A percentile compares a stretch with the other conserved stretches of the same genome.
Evolutionary conservation across 2,888 invertebrate species (phyloP).

Genomic region (Tyria jacobaeae): DNA sequence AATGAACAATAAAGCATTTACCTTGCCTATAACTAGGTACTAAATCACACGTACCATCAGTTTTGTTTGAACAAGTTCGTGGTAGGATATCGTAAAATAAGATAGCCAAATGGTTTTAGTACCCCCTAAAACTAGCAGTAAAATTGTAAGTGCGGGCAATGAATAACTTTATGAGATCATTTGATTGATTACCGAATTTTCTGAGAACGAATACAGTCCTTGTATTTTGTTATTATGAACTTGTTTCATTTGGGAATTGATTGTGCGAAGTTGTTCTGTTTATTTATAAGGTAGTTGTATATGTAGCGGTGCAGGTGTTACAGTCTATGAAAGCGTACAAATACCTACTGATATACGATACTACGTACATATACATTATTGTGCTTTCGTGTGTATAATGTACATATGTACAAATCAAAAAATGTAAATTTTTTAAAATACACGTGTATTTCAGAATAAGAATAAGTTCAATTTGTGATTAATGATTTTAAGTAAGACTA

Average conservation of each 20-base stretch:
- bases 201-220: conserved; percentile 39
- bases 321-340: background rate
- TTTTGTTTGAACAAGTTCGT: conserved; percentile 66
- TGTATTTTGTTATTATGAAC: conserved; percentile 14
- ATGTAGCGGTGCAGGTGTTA: background rate
- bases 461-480: background rate
- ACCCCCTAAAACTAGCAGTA: conserved; percentile 77
- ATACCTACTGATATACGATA: background rate
- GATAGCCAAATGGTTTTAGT: conserved; percentile 81
- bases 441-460: background rate
- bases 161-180: conserved; percentile 78
- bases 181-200: conserved; percentile 78
- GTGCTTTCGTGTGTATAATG: too few species aligned
- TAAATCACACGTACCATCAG: conserved; percentile 69
- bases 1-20: conserved; percentile 29
- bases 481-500: background rate
- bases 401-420: too few species aligned
- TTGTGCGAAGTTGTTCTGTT: conserved; percentile 1
- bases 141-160: conserved; percentile 76
- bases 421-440: background rate
- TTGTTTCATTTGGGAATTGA: conserved; percentile 3
- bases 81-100: conserved; percentile 76
- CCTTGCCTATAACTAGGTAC: conserved; percentile 33
- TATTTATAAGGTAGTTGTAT: background rate
- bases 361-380: conserved; percentile 3